phyloP scores from a whole-genome alignment of 2,797 vertebrate species.

The Apogon talboti region DNA sequence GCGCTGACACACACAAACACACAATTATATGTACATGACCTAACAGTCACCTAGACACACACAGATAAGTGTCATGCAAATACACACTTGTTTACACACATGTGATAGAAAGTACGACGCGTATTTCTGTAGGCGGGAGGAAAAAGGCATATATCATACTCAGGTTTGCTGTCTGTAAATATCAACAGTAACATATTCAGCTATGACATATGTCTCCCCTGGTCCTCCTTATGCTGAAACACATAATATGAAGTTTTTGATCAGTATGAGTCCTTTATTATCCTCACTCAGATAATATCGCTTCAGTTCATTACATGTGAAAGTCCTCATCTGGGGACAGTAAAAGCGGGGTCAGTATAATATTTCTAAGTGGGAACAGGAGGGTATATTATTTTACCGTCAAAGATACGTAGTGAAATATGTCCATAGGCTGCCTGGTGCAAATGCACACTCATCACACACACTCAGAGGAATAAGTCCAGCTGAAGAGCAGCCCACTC shows the following conservation, averaged over 20 bases:
- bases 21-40: background rate
- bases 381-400: conserved; percentile 57
- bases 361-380: conserved; percentile 28
- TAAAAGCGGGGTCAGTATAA: conserved; percentile 40
- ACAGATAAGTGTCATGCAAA: conserved; percentile 5
- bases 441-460: conserved; percentile 11
- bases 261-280: too few species aligned
- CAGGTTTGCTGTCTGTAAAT: conserved; percentile 46
- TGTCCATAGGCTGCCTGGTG: conserved; percentile 2
- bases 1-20: conserved; percentile 14
- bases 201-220: conserved; percentile 44
- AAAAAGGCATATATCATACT: conserved; percentile 31
- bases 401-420: conserved; percentile 29
- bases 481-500: conserved; percentile 45
- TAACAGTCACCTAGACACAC: background rate
- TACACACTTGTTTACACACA: conserved; percentile 9
- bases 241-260: conserved; percentile 44
- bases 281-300: too few species aligned
- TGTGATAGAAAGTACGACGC: conserved; percentile 11
- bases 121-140: conserved; percentile 21
- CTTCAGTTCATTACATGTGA: conserved; percentile 23
- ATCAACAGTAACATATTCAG: conserved; percentile 27
- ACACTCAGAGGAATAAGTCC: conserved; percentile 23
- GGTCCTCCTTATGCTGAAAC: conserved; percentile 38
- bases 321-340: conserved; percentile 22